Evolutionary conservation across 2,113 vertebrate genomes (phyloP), one percentile per base, ranked within the genome.

Genomic region (Anguilla rostrata): DNA sequence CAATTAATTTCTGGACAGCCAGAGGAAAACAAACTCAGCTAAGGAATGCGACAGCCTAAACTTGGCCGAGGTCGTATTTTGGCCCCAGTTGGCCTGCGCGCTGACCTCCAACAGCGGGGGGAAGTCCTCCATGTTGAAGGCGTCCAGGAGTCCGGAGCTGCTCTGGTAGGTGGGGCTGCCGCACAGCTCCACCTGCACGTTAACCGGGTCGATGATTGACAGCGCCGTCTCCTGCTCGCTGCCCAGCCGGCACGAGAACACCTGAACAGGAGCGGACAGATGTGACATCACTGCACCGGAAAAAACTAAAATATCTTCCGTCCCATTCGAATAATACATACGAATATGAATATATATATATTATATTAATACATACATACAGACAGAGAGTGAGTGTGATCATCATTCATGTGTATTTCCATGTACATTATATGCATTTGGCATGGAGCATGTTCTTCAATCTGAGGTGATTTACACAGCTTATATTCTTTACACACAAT

Each of bases 121-220:
- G 78, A 99, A 97, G 90, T 99, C 98, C 88, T 97, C 97, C 49
- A 97, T 97, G 11, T 97, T 99, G 93, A 99, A 99, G 11, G 98
- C 98, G 84, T 99, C 98, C 93, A 99, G 91, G 29, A 99, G 92
- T 1, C 98, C 98, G 0, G 98, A 98, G 84, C 96, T 98, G 87
- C 95, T 97, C n/a, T 97, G 96, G 84, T 99, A 98, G 0, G 97
- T 97, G 84, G 98, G 97, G 91, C 96, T 99, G 6, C 98, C 98
- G 92, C 97, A 95, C 29, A 99, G 95, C 89, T 99, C 98, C 89
- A 99, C 91, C 18, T 99, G 98, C 75, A 99, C 94, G 81, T 99
- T 97, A 26, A 99, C 98, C 0, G 98, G 98, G 88, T 99, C 98
- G 0, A 99, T 95, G 86, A 99, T 99, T 2, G 98, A 99, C 87